Evolutionary conservation across 2,888 invertebrate genomes (phyloP), one percentile per base, ranked within the genome.

Genomic region (Eilema depressum): DNA sequence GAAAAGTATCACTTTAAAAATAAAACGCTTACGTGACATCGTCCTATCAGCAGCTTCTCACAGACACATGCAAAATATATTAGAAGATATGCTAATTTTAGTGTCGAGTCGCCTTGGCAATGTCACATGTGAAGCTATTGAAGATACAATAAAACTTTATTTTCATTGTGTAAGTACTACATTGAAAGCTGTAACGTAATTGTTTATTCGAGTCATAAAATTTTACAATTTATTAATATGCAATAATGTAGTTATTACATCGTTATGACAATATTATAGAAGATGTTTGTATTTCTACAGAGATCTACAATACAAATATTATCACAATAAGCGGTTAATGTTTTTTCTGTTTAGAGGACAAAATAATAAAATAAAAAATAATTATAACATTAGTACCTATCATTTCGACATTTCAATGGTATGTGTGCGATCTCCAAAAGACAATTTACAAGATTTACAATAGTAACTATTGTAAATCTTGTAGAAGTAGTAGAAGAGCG

Each of bases 1-100:
- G n/a, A n/a, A 53, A n/a, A 53, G 53, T 53, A 53, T n/a, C 53
- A 53, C n/a, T 70, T 68, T 57, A 47, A 66, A 70, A 60, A 64
- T 64, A 70, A 33, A 68, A 33, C 14, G 33, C 30, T 66, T 62
- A 63, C 66, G 60, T 61, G 14, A 37, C 28, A 8, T 26, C 53
- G 53, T n/a, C 53, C 53, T 53, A 53, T 59, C 59, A 26, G 17
- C 59, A 30, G 26, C 56, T 62, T 25, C 67, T 62, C 57, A 53
- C 8, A 53, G n/a, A 53, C 53, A n/a, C 30, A 63, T 64, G 23
- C 41, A 26, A 63, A 59, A 11, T 53, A 53, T 53, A 30, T 59
- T 56, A 62, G 26, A 53, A 25, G 47, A 28, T 62, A 28, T 61
- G 56, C 59, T 64, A 69, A 59, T 64, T 41, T 47, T 69, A 69